Conservation (phyloP, 2,113 vertebrate species). For the Perccottus glenii region DNA sequence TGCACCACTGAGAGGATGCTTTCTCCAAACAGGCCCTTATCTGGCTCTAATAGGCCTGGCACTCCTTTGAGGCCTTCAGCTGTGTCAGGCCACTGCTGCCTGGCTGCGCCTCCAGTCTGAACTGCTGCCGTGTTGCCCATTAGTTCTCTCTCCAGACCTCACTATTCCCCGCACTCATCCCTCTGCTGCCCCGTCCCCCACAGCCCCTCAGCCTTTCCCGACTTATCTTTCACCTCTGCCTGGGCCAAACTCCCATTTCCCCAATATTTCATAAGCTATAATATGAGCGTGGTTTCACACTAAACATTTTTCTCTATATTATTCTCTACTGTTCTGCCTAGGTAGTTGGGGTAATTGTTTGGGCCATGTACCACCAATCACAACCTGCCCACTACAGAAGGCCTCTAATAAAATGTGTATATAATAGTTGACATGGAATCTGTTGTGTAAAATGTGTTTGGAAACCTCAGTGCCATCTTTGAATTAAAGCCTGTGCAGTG, state of each 20-base stretch:
- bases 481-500: conserved; percentile 86
- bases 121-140: conserved; percentile 78
- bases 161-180: conserved; percentile 69
- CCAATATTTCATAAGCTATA: conserved; percentile 76
- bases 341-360: conserved; percentile 44
- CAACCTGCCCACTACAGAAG: conserved; percentile 21
- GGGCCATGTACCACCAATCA: conserved; percentile 42
- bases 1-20: conserved; percentile 75
- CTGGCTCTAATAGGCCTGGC: conserved; percentile 80
- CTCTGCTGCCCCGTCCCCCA: conserved; percentile 47
- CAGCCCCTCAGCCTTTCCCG: conserved; percentile 48
- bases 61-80: conserved; percentile 81
- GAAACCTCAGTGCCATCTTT: conserved; percentile 70
- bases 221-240: conserved; percentile 65
- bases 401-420: conserved; percentile 20
- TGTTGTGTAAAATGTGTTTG: conserved; percentile 46
- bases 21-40: conserved; percentile 82
- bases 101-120: conserved; percentile 75
- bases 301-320: conserved; percentile 90
- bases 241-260: conserved; percentile 44
- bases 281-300: conserved; percentile 80
- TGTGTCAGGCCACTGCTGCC: conserved; percentile 81
- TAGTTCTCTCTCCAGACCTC: conserved; percentile 79
- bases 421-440: conserved; percentile 14
- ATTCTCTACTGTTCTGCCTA: conserved; percentile 67